Conservation (phyloP, 2,113 vertebrate species). For the Phyllostomus discolor region DNA sequence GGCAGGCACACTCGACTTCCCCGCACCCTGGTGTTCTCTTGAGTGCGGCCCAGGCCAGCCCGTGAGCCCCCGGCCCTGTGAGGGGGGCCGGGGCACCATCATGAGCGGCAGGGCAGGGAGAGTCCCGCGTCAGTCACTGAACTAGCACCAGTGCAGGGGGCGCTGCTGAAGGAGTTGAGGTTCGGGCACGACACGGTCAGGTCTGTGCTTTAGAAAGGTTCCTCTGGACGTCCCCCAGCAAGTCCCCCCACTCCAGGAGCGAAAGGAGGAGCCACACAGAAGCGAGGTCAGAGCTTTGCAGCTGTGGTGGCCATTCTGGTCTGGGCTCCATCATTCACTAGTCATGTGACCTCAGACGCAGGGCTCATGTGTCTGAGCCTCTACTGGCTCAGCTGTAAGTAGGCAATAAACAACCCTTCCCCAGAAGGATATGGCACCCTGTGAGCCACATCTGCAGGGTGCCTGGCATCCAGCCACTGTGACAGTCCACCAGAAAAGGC, state of each 20-base stretch:
- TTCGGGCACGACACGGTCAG: rapidly evolving
- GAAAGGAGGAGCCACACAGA: not conserved
- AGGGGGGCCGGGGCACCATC: not conserved
- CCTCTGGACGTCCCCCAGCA: not conserved
- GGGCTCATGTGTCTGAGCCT: not conserved
- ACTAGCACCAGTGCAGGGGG: not conserved
- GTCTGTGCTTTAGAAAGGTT: not conserved
- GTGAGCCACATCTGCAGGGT: rapidly evolving
- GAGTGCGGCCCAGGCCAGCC: not conserved
- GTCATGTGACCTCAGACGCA: not conserved
- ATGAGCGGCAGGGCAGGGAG: not conserved
- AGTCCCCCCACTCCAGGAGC: not conserved
- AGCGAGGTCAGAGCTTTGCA: not conserved
- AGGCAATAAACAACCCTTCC: not conserved
- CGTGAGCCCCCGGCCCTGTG: not conserved
- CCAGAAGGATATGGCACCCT: not conserved
- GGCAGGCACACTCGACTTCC: too few relatives aligned
- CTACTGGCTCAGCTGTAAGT: not conserved
- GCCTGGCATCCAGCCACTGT: not conserved
- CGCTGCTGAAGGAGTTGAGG: not conserved
- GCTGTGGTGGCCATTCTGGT: not conserved
- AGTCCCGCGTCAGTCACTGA: not conserved
- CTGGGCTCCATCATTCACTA: rapidly evolving
- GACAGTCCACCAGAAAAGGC: too few relatives aligned
- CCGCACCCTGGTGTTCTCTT: not conserved